Percentiles rank a stretch among this genome's conserved stretches.
Evolutionary conservation across 2,113 vertebrate genomes (phyloP).

Genomic region (Xiphorhynchus elegans): DNA sequence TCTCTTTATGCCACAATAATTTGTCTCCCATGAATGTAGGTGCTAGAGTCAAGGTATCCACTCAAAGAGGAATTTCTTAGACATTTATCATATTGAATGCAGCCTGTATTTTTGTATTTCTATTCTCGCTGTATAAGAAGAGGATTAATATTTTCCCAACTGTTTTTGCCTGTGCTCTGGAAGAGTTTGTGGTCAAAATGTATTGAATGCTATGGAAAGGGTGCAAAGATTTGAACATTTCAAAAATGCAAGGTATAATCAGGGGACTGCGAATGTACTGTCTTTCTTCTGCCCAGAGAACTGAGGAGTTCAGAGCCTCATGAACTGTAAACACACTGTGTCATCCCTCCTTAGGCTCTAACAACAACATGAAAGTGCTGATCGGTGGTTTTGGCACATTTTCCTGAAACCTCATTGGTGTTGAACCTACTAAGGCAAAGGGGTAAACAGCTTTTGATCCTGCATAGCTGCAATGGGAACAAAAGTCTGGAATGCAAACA

Average conservation of each 20-base stretch:
- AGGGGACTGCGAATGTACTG: neutral
- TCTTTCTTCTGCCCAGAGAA: neutral
- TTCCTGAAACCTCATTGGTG: neutral
- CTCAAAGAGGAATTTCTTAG: neutral
- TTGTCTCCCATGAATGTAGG: neutral
- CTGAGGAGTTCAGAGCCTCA: neutral
- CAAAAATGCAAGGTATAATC: neutral
- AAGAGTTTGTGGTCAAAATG: neutral
- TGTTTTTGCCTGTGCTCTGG: neutral
- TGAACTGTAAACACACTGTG: slow-evolving; percentile 48
- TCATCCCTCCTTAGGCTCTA: slow-evolving; percentile 51
- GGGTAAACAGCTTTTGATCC: slow-evolving; percentile 51
- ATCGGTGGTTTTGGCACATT: slow-evolving; percentile 11
- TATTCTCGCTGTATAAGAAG: neutral
- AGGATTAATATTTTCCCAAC: neutral
- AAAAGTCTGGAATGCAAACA: neutral
- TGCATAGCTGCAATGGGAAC: neutral
- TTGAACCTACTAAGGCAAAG: neutral
- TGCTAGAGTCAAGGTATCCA: neutral
- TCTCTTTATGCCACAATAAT: neutral
- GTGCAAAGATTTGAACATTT: neutral
- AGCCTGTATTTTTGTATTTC: neutral
- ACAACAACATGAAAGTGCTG: slow-evolving; percentile 34
- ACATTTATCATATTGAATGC: neutral
- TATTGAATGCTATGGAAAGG: neutral